Base-by-base conservation (phyloP, 2,888 invertebrate genomes). In the Dasypolia templi region DNA sequence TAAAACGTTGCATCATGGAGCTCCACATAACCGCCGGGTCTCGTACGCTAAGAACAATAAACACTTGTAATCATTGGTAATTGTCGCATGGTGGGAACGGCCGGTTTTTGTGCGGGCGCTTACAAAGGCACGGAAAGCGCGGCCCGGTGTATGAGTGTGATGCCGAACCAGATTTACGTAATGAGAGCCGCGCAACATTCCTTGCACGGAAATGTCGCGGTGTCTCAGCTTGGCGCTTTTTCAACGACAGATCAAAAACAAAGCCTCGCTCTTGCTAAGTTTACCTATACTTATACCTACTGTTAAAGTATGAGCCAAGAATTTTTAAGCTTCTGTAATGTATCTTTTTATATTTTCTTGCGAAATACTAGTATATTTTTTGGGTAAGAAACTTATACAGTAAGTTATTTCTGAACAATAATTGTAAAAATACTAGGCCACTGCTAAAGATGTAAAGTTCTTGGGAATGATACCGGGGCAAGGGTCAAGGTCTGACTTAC, bases 121-220 rank as follows among this genome's bases (percentile, higher is more conserved):
- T 71, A 91, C 91, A 90, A 92, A 89, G 89, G 89, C 86, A 89
- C 93, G 93, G 93, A 93, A 93, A 93, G 91, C 89, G 84, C 90
- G 81, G 83, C 81, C 79, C 80, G 81, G 79, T 85, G 79, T 83
- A 73, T 70, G 75, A 72, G 72, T 75, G 70, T 68, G 74, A 79
- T 73, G 78, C 74, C 93, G 94, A 93, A 94, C 93, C 91, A 93
- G 90, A 92, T 95, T 94, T 94, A 95, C 93, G 94, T 94, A 95
- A 95, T 83, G 61, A 83, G 75, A 84, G 74, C 82, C 75, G 83
- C 83, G 88, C 91, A 91, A 93, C 93, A 93, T 94, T 93, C 92
- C 92, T 92, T 90, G 86, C 82, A 86, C 85, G 88, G 89, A 91
- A 89, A 88, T 86, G 83, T 83, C 79, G 84, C 69, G 69, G 51